phyloP scores from a whole-genome alignment of 2,113 vertebrate genomes.

The Hiodon alosoides region DNA sequence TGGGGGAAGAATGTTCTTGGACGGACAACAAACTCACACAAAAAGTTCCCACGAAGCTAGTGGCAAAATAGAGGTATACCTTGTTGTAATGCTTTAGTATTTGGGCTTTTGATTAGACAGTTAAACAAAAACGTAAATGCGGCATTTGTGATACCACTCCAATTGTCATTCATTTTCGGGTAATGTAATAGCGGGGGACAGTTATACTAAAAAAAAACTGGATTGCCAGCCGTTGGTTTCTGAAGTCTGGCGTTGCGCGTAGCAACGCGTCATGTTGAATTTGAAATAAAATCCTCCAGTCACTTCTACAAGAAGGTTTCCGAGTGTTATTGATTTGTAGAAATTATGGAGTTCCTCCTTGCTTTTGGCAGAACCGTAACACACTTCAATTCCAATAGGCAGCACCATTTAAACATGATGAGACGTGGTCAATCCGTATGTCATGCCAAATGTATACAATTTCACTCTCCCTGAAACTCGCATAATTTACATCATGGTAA shows the following conservation, averaged over 20 bases:
- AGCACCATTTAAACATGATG: slow-evolving; percentile 69
- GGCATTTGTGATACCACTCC: slow-evolving; percentile 57
- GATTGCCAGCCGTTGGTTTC: slow-evolving; percentile 59
- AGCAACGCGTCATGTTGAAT: slow-evolving; percentile 60
- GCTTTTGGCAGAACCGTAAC: slow-evolving; percentile 77
- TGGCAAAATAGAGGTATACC: slow-evolving; percentile 98
- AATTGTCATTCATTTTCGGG: slow-evolving; percentile 44
- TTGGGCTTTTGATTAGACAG: slow-evolving; percentile 67
- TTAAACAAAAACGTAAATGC: slow-evolving; percentile 55
- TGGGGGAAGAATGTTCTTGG: slow-evolving; percentile 75
- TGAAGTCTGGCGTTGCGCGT: slow-evolving; percentile 59
- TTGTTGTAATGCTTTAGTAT: slow-evolving; percentile 94
- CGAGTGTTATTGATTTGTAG: background rate
- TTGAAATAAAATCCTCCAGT: slow-evolving; percentile 58
- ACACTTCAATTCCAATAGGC: slow-evolving; percentile 54
- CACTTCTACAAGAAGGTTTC: slow-evolving; percentile 28
- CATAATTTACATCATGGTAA: slow-evolving; percentile 56
- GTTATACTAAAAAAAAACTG: slow-evolving; percentile 64
- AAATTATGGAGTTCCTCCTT: slow-evolving; percentile 1
- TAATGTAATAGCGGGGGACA: slow-evolving; percentile 58
- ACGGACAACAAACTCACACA: slow-evolving; percentile 83
- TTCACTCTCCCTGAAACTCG: slow-evolving; percentile 57
- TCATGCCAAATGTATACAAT: slow-evolving; percentile 52
- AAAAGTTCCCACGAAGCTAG: slow-evolving; percentile 79
- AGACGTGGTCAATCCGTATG: slow-evolving; percentile 52